Evolutionary conservation across 2,113 vertebrate species (phyloP).

Genomic region (Forbesichthys agassizii): DNA sequence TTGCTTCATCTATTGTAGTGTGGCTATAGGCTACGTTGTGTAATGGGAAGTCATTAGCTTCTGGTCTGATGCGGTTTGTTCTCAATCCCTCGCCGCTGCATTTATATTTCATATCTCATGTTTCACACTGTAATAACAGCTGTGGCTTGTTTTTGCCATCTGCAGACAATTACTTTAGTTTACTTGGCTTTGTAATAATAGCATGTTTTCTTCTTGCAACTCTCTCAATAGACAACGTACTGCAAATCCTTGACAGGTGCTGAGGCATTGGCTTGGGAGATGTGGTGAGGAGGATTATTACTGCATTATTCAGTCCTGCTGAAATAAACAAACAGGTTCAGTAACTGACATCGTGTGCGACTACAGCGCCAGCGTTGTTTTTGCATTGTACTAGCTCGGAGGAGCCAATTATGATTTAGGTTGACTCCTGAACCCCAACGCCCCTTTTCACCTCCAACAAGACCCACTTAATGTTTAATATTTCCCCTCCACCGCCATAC

Average conservation of each 20-base stretch:
- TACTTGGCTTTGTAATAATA: constrained; percentile 80
- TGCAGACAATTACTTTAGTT: constrained; percentile 79
- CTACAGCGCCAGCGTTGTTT: constrained; percentile 44
- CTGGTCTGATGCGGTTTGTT: constrained; percentile 70
- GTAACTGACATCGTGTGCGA: constrained; percentile 61
- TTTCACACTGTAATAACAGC: constrained; percentile 80
- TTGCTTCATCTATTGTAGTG: constrained; percentile 38
- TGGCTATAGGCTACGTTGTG: constrained; percentile 63
- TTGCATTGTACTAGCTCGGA: constrained; percentile 57
- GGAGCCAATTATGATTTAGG: constrained; percentile 71
- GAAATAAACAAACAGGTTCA: constrained; percentile 76
- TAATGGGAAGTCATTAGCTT: constrained; percentile 72
- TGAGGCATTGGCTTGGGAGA: constrained; percentile 76
- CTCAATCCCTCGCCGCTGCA: constrained; percentile 69
- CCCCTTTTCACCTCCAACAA: constrained; percentile 61
- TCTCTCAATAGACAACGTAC: constrained; percentile 73
- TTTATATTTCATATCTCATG: constrained; percentile 80
- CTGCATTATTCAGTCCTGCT: constrained; percentile 79
- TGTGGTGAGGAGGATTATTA: constrained; percentile 72
- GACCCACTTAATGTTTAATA: constrained; percentile 66
- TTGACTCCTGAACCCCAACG: constrained; percentile 52
- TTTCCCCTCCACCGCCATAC: constrained; percentile 50
- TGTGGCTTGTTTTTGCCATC: constrained; percentile 80
- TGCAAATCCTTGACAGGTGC: constrained; percentile 79
- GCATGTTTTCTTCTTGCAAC: constrained; percentile 72